Conservation (phyloP, 2,888 invertebrate species). For the Gortyna flavago region DNA sequence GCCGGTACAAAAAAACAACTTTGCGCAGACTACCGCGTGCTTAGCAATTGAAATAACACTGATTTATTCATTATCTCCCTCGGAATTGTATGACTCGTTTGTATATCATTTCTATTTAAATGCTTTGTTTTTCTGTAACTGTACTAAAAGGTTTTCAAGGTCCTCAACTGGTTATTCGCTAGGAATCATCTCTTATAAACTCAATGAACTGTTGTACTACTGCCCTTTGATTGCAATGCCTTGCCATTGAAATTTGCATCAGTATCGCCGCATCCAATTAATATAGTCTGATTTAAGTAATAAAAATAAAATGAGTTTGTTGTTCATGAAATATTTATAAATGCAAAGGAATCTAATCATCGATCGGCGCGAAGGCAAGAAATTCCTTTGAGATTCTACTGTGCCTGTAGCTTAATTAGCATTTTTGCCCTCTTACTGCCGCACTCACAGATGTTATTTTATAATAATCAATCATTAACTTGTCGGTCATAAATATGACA, state of each 20-base stretch:
- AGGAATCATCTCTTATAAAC: background rate
- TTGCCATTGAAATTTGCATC: conserved; percentile 36
- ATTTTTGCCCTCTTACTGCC: background rate
- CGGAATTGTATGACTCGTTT: background rate
- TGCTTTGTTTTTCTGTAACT: background rate
- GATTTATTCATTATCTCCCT: conserved; percentile 6
- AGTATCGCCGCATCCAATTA: conserved; percentile 24
- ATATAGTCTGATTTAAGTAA: conserved; percentile 33
- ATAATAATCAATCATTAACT: background rate
- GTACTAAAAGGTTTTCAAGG: background rate
- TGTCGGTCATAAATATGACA: background rate
- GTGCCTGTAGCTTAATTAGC: conserved; percentile 16
- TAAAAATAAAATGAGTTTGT: conserved; percentile 43
- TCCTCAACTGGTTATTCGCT: background rate
- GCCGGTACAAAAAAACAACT: background rate
- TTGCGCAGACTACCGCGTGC: background rate
- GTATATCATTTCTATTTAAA: background rate
- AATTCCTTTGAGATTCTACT: background rate
- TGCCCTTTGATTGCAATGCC: conserved; percentile 7
- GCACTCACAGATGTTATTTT: background rate
- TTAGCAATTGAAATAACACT: conserved; percentile 18
- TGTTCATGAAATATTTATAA: conserved; percentile 43
- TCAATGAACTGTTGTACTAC: conserved; percentile 12
- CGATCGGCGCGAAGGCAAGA: background rate
- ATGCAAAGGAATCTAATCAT: conserved; percentile 19